These are phyloP conservation scores for Natator depressus DNA, from an alignment of 2,113 vertebrate genomes.

Conservation along the genomic window DNA sequence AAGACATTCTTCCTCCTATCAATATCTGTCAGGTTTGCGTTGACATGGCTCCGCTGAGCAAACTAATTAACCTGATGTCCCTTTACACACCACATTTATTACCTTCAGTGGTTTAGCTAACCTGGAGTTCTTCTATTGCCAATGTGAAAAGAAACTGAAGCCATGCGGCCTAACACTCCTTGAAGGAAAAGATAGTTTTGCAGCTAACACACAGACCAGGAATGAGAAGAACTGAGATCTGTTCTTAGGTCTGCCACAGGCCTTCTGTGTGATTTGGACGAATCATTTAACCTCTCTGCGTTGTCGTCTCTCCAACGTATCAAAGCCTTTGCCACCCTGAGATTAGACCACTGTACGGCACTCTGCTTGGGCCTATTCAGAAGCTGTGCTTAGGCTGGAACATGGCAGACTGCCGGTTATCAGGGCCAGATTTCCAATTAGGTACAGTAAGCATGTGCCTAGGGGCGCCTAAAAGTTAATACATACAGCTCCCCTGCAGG, in stretches of 20 bases:
- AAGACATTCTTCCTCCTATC: neutral
- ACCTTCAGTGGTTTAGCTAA: slow-evolving; percentile 32
- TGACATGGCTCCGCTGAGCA: neutral
- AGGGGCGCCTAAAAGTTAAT: no score
- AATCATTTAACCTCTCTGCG: neutral
- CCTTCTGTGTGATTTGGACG: neutral
- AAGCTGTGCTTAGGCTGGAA: neutral
- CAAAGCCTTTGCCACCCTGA: neutral
- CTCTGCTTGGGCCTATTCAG: accelerated
- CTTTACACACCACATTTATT: slow-evolving; percentile 26
- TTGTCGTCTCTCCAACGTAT: neutral
- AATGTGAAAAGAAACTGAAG: slow-evolving; percentile 41
- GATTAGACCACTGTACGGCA: neutral
- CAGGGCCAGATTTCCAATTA: no score
- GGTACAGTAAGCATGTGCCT: no score
- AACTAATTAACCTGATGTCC: slow-evolving; percentile 33
- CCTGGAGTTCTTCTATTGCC: slow-evolving; percentile 12
- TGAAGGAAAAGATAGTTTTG: neutral
- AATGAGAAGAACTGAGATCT: neutral
- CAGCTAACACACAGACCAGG: accelerated
- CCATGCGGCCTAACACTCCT: neutral
- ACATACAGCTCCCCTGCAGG: no score
- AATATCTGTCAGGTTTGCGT: neutral
- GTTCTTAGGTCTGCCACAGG: neutral
- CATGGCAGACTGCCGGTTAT: neutral